These are phyloP conservation scores for Watsonalla cultraria DNA, from an alignment of 2,888 invertebrate genomes.

Conservation along the genomic window DNA sequence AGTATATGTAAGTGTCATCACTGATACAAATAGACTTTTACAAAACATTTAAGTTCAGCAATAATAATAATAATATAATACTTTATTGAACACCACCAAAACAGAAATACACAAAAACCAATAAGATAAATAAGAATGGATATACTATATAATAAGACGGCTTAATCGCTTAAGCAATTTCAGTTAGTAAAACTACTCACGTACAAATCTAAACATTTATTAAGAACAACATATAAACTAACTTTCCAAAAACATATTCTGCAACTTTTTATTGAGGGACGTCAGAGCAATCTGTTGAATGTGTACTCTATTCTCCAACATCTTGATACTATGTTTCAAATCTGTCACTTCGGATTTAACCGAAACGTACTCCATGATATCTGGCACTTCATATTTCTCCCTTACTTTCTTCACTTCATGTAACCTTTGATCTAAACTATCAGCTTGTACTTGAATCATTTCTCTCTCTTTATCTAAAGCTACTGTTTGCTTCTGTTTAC, in stretches of 20 bases:
- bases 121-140: too few species aligned
- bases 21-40: too few species aligned
- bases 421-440: constrained; percentile 48
- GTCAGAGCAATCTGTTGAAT: constrained; percentile 59
- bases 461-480: constrained; percentile 61
- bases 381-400: constrained; percentile 71
- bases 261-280: constrained; percentile 48
- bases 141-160: too few species aligned
- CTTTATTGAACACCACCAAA: too few species aligned
- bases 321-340: constrained; percentile 56
- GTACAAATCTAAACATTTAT: constrained; percentile 1
- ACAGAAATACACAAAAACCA: too few species aligned
- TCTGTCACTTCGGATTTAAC: constrained; percentile 71
- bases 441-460: constrained; percentile 54
- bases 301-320: constrained; percentile 49
- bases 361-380: constrained; percentile 77
- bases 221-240: not conserved
- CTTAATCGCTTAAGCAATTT: too few species aligned
- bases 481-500: constrained; percentile 53
- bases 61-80: too few species aligned
- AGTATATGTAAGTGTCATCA: too few species aligned
- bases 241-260: constrained; percentile 18
- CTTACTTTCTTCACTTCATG: constrained; percentile 55
- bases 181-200: not conserved
- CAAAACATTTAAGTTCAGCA: too few species aligned